Evolutionary conservation across 2,888 invertebrate species (phyloP).

Genomic region (Drosophila conformis): DNA sequence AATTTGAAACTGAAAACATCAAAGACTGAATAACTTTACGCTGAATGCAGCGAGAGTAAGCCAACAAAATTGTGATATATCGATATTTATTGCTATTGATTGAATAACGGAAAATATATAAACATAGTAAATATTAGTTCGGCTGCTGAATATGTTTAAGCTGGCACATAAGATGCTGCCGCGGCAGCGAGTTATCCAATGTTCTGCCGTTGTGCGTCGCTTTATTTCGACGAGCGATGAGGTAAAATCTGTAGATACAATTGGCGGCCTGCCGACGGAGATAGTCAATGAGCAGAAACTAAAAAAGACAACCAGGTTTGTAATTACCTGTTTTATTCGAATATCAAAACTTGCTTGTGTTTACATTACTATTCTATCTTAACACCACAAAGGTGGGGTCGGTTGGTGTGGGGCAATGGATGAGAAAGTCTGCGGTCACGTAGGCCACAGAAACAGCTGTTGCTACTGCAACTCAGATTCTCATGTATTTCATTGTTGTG

Average conservation of each 20-base stretch:
- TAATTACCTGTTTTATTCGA: constrained; percentile 45
- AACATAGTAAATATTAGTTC: constrained; percentile 4
- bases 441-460: constrained; percentile 65
- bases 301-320: constrained; percentile 76
- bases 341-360: constrained; percentile 36
- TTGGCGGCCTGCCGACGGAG: constrained; percentile 77
- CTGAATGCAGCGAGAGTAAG: neutral
- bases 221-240: constrained; percentile 81
- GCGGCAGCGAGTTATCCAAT: constrained; percentile 49
- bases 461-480: constrained; percentile 11
- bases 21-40: neutral
- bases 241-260: constrained; percentile 77
- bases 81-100: neutral
- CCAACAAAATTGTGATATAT: neutral
- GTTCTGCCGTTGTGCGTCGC: constrained; percentile 38
- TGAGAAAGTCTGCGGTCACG: constrained; percentile 63
- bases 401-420: constrained; percentile 11
- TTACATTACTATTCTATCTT: constrained; percentile 34
- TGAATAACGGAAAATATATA: neutral
- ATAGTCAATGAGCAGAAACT: constrained; percentile 79
- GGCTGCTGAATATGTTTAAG: constrained; percentile 69
- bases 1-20: constrained; percentile 5
- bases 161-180: constrained; percentile 67
- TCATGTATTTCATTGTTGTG: constrained; percentile 31
- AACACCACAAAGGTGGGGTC: neutral